A percentile compares a stretch with the other conserved stretches of the same genome.
phyloP scores from a whole-genome alignment of 2,888 invertebrate species.

The Aphodius sticticus region DNA sequence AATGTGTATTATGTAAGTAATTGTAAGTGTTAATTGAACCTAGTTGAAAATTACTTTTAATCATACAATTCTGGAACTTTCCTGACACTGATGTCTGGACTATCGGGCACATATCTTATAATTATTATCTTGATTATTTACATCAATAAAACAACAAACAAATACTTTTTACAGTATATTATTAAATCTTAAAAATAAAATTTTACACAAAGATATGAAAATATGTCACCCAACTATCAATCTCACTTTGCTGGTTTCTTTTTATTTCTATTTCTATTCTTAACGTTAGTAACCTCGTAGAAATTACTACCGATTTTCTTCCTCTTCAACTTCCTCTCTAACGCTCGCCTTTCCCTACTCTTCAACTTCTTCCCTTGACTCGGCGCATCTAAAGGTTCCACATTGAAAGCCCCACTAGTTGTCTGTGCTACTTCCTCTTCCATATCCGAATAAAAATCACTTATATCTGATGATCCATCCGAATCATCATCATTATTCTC shows the following conservation, averaged over 20 bases:
- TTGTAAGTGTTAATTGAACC: too few relatives aligned
- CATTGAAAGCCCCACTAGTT: conserved; percentile 62
- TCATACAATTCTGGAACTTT: too few relatives aligned
- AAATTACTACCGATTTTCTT: conserved; percentile 90
- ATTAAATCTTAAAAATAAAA: neutral
- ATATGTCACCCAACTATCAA: neutral
- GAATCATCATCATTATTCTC: conserved; percentile 42
- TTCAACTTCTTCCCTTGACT: conserved; percentile 67
- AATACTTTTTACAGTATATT: neutral
- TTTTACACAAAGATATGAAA: neutral
- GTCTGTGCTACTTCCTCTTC: conserved; percentile 65
- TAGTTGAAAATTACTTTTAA: too few relatives aligned
- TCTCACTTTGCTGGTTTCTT: conserved; percentile 57
- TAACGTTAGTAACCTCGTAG: conserved; percentile 88
- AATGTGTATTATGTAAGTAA: too few relatives aligned
- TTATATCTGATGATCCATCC: conserved; percentile 66
- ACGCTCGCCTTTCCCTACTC: conserved; percentile 78
- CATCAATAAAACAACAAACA: neutral
- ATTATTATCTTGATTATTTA: neutral
- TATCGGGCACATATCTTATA: too few relatives aligned
- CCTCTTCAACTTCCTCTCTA: conserved; percentile 77
- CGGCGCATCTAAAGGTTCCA: conserved; percentile 54
- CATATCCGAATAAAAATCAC: conserved; percentile 74
- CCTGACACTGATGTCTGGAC: too few relatives aligned
- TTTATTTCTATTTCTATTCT: conserved; percentile 82